These are phyloP conservation scores for Pocota personata DNA, from an alignment of 2,888 invertebrate genomes.

Conservation along the genomic window DNA sequence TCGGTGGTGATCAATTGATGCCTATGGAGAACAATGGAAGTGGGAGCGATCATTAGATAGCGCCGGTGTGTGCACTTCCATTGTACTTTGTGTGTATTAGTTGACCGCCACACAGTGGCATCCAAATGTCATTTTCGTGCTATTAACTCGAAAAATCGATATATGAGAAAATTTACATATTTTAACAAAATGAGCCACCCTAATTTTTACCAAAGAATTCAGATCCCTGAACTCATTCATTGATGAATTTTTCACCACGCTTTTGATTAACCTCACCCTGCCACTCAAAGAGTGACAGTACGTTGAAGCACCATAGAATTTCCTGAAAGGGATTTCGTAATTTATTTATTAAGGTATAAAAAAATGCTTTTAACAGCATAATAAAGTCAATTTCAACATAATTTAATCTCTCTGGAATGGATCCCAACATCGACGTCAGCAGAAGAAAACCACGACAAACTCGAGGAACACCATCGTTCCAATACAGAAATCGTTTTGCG, in stretches of 20 bases:
- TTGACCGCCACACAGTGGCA: too few relatives aligned
- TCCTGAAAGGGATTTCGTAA: not conserved
- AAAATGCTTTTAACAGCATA: slow-evolving; percentile 7
- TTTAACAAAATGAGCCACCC: too few relatives aligned
- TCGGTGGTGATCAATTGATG: too few relatives aligned
- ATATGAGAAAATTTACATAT: too few relatives aligned
- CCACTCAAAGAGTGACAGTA: slow-evolving; percentile 1
- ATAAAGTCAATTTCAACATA: not conserved
- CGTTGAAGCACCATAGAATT: not conserved
- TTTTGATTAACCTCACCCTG: not conserved
- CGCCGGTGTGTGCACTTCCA: too few relatives aligned
- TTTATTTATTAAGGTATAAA: not conserved
- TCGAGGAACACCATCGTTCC: slow-evolving; percentile 86
- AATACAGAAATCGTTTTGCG: slow-evolving; percentile 84
- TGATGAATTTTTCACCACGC: not conserved
- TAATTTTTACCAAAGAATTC: not conserved
- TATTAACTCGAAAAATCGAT: too few relatives aligned
- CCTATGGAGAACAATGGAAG: too few relatives aligned
- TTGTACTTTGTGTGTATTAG: too few relatives aligned
- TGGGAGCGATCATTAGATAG: too few relatives aligned
- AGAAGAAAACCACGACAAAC: slow-evolving; percentile 87
- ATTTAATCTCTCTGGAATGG: slow-evolving; percentile 80
- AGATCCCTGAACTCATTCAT: not conserved
- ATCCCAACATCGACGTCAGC: slow-evolving; percentile 84
- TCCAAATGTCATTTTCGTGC: too few relatives aligned